Evolutionary conservation across 2,888 invertebrate species (phyloP), one percentile per base, ranked within the genome.

Genomic region (Drosophila kuntzei): DNA sequence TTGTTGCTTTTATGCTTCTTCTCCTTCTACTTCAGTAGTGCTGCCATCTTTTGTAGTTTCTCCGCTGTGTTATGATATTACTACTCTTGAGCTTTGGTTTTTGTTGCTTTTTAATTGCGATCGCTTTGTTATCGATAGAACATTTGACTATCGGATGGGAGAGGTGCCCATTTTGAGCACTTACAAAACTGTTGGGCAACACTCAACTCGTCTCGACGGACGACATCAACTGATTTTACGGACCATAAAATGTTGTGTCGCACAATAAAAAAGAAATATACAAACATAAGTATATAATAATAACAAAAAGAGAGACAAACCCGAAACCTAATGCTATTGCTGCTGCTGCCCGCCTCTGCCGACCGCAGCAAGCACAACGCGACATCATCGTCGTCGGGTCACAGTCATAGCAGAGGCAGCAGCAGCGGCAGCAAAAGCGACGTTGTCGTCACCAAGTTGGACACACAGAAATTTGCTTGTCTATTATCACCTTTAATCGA

Each of bases 401-500:
- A 69, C 47, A 66, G 61, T 37, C 25, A 61, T 20, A 29, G 41
- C 16, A 65, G 18, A 11, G 47, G 27, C 16, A 25, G 39, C 37
- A 47, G 44, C 22, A n/a, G 32, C 49, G 14, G 29, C 20, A 12
- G 37, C 20, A 41, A 39, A 34, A 46, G 70, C 67, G 64, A 71
- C 55, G 67, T 87, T 70, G 64, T 61, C 75, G 79, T 67, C 79
- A 75, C 79, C 76, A 82, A 79, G 82, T 82, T 82, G 89, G 87
- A 89, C 82, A 80, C 75, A 78, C 76, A 81, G 81, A 89, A 84
- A 85, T 84, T 84, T 79, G 88, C 88, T 85, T 87, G 89, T 89
- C 79, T 90, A 89, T 87, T 87, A 89, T 89, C 90, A 86, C 90
- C 87, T 89, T 86, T 87, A 86, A 90, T 90, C 88, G 89, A 85